These are phyloP conservation scores for Andrena dorsata DNA, from an alignment of 2,888 invertebrate species.

Conservation along the genomic window DNA sequence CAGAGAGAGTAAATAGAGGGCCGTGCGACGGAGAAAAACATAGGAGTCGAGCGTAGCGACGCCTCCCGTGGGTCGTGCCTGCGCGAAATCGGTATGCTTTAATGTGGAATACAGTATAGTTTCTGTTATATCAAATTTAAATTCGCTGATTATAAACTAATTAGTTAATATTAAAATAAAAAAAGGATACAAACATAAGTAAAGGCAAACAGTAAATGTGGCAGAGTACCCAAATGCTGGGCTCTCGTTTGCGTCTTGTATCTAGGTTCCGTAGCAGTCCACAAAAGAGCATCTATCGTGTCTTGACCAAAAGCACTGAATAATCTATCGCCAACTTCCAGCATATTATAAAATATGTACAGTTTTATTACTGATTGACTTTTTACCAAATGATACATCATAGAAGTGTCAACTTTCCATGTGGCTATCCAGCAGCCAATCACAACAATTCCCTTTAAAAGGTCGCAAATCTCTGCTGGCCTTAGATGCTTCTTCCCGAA, in stretches of 20 bases:
- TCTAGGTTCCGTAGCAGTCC: slow-evolving; percentile 98
- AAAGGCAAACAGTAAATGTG: slow-evolving; percentile 96
- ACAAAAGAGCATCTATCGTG: slow-evolving; percentile 98
- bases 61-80: too few species aligned
- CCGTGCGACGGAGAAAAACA: too few species aligned
- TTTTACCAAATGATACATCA: slow-evolving; percentile 98
- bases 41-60: too few species aligned
- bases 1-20: too few species aligned
- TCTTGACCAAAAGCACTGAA: slow-evolving; percentile 99
- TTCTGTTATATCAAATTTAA: not conserved
- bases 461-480: slow-evolving; percentile 97
- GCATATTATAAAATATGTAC: slow-evolving; percentile 99
- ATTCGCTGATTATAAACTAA: not conserved
- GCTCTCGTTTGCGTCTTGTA: slow-evolving; percentile 86
- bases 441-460: slow-evolving; percentile 96
- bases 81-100: too few species aligned
- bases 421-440: slow-evolving; percentile 93
- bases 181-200: slow-evolving; percentile 97
- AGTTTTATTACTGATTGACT: slow-evolving; percentile 99
- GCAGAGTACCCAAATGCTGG: slow-evolving; percentile 94
- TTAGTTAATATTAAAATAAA: slow-evolving; percentile 67
- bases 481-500: slow-evolving; percentile 86
- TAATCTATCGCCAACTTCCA: slow-evolving; percentile 98
- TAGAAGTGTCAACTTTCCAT: slow-evolving; percentile 97
- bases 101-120: too few species aligned